These are phyloP conservation scores for Euzophera pinguis DNA, from an alignment of 2,888 invertebrate species.

Conservation along the genomic window DNA sequence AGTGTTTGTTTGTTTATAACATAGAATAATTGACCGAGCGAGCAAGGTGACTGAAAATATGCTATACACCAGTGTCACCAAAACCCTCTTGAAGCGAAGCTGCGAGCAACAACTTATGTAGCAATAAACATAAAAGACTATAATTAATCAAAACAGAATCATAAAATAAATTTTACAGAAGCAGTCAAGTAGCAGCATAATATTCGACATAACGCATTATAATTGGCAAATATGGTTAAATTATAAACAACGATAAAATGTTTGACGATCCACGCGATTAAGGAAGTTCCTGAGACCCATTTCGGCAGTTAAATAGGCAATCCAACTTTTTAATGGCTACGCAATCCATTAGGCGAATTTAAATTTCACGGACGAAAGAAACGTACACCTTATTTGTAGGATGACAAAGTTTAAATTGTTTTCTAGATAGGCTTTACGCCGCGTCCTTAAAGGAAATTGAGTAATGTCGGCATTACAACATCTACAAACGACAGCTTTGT, in stretches of 20 bases:
- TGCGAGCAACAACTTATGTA: too few species aligned
- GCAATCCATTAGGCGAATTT: conserved; percentile 28
- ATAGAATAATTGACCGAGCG: too few species aligned
- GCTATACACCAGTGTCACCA: too few species aligned
- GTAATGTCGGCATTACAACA: conserved; percentile 9
- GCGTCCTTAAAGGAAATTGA: conserved; percentile 5
- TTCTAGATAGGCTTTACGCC: neutral
- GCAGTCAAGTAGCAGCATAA: neutral
- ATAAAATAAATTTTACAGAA: neutral
- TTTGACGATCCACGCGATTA: conserved; percentile 33
- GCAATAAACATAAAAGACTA: too few species aligned
- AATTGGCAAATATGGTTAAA: conserved; percentile 8
- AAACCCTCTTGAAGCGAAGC: too few species aligned
- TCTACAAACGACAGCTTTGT: conserved; percentile 6
- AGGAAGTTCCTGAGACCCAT: conserved; percentile 30
- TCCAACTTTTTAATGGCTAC: conserved; percentile 44
- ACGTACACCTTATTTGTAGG: conserved; percentile 9
- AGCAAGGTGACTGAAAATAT: too few species aligned
- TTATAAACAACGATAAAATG: conserved; percentile 19
- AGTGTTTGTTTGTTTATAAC: too few species aligned
- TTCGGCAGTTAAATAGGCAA: conserved; percentile 41
- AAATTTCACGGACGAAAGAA: conserved; percentile 14
- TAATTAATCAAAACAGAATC: neutral
- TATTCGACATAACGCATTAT: neutral
- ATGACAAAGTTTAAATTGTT: conserved; percentile 11